Evolutionary conservation across 2,113 vertebrate species (phyloP).

Genomic region (Corythornis madagascariensis): DNA sequence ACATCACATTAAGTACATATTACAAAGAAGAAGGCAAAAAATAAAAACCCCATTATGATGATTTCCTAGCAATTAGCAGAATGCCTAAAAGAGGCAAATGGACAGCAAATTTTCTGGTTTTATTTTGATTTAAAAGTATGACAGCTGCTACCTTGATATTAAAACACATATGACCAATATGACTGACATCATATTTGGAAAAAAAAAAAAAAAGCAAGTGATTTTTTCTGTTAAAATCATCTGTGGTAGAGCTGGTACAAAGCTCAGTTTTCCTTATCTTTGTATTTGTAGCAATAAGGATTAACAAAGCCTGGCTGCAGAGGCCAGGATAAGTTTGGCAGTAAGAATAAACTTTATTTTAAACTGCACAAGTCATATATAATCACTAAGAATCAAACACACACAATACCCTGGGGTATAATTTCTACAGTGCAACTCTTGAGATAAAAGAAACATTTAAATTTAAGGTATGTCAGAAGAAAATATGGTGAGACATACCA

Average conservation of each 20-base stretch:
- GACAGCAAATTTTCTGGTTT: not conserved
- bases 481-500: not conserved
- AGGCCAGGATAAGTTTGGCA: not conserved
- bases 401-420: not conserved
- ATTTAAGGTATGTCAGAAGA: not conserved
- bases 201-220: not conserved
- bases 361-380: not conserved
- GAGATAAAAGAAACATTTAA: not conserved
- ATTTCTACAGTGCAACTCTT: not conserved
- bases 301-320: not conserved
- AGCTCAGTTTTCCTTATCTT: not conserved
- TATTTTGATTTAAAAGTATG: not conserved
- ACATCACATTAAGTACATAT: not conserved
- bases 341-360: not conserved
- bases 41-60: not conserved
- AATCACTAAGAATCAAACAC: slow-evolving; percentile 4
- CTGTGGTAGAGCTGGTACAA: not conserved
- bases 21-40: not conserved
- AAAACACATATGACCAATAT: not conserved
- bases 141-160: not conserved
- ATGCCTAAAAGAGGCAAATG: not conserved
- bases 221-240: not conserved
- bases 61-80: not conserved
- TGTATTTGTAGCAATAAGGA: not conserved
- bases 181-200: not conserved